Conservation (phyloP, 1,140 invertebrate species). For the Listronotus bonariensis region DNA sequence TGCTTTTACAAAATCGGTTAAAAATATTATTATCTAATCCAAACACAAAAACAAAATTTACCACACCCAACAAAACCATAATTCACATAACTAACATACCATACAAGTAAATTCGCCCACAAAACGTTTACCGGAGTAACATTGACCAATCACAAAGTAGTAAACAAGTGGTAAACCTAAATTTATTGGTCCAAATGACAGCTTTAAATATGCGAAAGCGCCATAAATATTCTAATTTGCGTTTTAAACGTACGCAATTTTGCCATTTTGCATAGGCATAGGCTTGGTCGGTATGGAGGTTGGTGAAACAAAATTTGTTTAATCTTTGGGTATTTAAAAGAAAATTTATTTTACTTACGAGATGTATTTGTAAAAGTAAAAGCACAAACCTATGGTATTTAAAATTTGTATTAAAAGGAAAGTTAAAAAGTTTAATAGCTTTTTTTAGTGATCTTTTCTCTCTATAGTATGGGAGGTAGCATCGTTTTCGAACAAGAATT, state of each 20-base stretch:
- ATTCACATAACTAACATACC: constrained; percentile 15
- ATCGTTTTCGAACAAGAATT: too few species aligned
- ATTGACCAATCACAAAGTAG: constrained; percentile 21
- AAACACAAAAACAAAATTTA: constrained; percentile 3
- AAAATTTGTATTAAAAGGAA: too few species aligned
- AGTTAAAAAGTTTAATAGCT: too few species aligned
- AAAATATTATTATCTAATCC: too few species aligned
- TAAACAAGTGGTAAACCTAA: constrained; percentile 31
- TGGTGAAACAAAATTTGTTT: background rate
- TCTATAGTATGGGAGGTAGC: too few species aligned
- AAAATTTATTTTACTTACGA: too few species aligned
- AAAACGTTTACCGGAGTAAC: constrained; percentile 7
- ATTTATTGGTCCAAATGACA: constrained; percentile 35
- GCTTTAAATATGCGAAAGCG: constrained; percentile 29
- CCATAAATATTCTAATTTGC: constrained; percentile 33
- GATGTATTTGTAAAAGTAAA: too few species aligned
- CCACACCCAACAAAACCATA: constrained; percentile 19
- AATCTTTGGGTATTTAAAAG: too few species aligned
- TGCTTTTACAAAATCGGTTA: too few species aligned
- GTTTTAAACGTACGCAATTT: constrained; percentile 21
- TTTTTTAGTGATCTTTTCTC: too few species aligned
- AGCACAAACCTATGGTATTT: too few species aligned
- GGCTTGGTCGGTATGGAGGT: constrained; percentile 20
- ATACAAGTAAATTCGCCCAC: constrained; percentile 25
- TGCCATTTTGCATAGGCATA: constrained; percentile 17